phyloP scores from a whole-genome alignment of 2,113 vertebrate species.

The Erythrocercus mccallii region DNA sequence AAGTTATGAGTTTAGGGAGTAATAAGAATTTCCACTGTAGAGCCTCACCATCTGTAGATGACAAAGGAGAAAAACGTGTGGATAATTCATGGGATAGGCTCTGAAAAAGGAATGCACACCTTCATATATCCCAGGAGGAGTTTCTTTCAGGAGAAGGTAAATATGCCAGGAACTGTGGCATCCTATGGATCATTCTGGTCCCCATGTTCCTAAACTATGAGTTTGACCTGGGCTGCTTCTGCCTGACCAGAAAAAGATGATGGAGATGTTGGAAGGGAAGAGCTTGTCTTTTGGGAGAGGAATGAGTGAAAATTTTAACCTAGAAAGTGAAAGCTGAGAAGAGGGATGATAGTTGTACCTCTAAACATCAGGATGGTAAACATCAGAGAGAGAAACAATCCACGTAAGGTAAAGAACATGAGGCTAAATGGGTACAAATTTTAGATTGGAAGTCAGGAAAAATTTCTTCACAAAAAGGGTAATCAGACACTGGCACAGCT shows the following conservation, averaged over 20 bases:
- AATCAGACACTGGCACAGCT: not conserved
- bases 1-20: not conserved
- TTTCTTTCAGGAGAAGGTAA: not conserved
- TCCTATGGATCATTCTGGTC: not conserved
- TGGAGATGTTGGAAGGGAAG: not conserved
- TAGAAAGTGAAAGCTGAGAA: not conserved
- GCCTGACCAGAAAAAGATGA: not conserved
- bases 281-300: not conserved
- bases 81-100: not conserved
- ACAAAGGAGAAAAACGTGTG: not conserved
- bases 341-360: not conserved
- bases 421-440: not conserved
- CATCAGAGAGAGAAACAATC: not conserved
- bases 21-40: not conserved
- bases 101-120: not conserved
- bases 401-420: not conserved
- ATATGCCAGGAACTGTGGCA: not conserved
- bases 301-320: not conserved
- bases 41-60: not conserved
- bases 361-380: not conserved
- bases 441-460: not conserved
- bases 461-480: not conserved
- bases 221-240: not conserved
- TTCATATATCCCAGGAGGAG: not conserved
- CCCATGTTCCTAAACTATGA: not conserved